phyloP scores from a whole-genome alignment of 2,888 invertebrate species.

The Odontocerum albicorne region DNA sequence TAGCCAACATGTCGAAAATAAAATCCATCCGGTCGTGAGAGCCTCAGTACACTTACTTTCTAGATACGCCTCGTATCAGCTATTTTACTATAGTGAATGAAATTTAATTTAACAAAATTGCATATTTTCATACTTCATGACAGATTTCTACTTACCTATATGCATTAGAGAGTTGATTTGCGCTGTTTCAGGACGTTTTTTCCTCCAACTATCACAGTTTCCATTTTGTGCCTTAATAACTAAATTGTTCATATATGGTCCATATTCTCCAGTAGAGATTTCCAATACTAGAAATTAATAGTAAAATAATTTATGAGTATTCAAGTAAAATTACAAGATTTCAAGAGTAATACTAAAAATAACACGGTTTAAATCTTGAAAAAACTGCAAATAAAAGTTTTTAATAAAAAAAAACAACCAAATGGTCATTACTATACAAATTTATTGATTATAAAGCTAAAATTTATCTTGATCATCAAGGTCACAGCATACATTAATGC shows the following conservation, averaged over 20 bases:
- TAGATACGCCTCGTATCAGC: too few species aligned
- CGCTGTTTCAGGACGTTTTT: slow-evolving; percentile 39
- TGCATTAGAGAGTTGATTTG: slow-evolving; percentile 45
- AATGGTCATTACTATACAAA: too few species aligned
- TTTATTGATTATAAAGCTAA: too few species aligned
- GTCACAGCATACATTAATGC: too few species aligned
- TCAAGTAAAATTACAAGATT: neutral
- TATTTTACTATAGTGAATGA: too few species aligned
- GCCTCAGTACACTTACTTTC: too few species aligned
- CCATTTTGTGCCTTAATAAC: slow-evolving; percentile 67
- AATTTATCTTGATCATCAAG: too few species aligned
- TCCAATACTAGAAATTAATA: slow-evolving; percentile 67
- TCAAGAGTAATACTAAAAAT: too few species aligned
- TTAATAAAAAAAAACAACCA: slow-evolving; percentile 6
- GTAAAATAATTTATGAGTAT: slow-evolving; percentile 6
- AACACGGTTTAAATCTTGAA: too few species aligned
- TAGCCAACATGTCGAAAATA: too few species aligned
- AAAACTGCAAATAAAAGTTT: slow-evolving; percentile 1
- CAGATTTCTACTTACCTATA: slow-evolving; percentile 44
- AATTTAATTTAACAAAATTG: too few species aligned
- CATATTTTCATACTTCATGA: neutral
- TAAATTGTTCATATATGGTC: slow-evolving; percentile 57
- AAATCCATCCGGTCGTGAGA: too few species aligned
- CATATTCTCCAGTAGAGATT: slow-evolving; percentile 79
- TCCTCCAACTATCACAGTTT: slow-evolving; percentile 57